phyloP scores from a whole-genome alignment of 2,888 invertebrate species.

The Melinopterus prodromus region DNA sequence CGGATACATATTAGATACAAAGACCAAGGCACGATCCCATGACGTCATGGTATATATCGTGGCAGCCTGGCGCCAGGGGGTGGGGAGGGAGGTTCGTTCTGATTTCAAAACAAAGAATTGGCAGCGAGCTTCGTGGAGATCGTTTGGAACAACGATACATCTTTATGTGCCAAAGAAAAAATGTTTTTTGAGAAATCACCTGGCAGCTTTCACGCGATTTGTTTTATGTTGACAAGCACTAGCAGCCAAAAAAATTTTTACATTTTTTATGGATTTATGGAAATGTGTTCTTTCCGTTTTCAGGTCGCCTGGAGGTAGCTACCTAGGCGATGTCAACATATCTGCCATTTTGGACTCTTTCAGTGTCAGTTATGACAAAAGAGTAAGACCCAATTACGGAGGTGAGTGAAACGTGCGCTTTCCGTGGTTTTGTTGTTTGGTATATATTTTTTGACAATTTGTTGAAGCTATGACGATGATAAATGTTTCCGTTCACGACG shows the following conservation, averaged over 20 bases:
- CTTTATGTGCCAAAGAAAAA: neutral
- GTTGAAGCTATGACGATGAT: conserved; percentile 12
- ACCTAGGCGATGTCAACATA: conserved; percentile 93
- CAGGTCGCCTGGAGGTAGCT: conserved; percentile 70
- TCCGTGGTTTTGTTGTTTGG: conserved; percentile 18
- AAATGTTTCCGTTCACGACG: conserved; percentile 8
- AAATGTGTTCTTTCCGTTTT: neutral
- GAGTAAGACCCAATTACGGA: conserved; percentile 99
- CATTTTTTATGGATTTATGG: neutral
- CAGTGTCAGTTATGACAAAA: conserved; percentile 98
- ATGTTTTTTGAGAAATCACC: neutral
- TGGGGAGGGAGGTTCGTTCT: conserved; percentile 45
- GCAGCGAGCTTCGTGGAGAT: conserved; percentile 31
- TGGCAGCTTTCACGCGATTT: neutral
- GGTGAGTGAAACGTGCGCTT: conserved; percentile 69
- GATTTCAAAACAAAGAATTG: conserved; percentile 49
- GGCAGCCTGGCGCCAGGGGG: conserved; percentile 48
- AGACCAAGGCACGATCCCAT: conserved; percentile 44
- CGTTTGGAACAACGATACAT: conserved; percentile 7
- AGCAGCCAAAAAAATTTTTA: neutral
- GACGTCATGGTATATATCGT: conserved; percentile 46
- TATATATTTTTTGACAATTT: conserved; percentile 21
- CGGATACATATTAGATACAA: conserved; percentile 42
- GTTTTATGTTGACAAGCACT: neutral
- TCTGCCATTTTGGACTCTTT: conserved; percentile 95